phyloP scores from a whole-genome alignment of 1,140 invertebrate genomes.

The Callitettix versicolor region DNA sequence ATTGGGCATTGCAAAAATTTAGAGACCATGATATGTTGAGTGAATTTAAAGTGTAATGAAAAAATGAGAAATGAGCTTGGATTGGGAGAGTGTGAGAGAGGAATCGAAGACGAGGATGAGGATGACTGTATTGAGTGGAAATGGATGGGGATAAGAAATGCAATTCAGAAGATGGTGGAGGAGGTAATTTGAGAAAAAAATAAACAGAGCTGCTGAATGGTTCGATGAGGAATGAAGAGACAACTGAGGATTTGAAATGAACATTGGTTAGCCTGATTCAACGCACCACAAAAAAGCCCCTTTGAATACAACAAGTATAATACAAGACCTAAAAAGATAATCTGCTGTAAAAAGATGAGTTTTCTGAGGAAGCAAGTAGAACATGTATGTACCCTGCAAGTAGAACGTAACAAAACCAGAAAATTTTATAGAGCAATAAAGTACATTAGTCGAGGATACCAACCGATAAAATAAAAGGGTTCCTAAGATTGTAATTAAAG shows the following conservation, averaged over 20 bases:
- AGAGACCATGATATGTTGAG: background rate
- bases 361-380: constrained; percentile 11
- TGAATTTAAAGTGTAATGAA: background rate
- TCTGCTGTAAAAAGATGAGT: constrained; percentile 17
- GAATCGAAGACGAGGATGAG: too few species aligned
- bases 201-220: constrained; percentile 18
- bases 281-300: constrained; percentile 5
- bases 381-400: constrained; percentile 10
- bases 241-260: constrained; percentile 10
- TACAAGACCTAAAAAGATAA: constrained; percentile 13
- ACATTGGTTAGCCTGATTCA: background rate
- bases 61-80: background rate
- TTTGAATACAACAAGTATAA: constrained; percentile 6
- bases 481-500: too few species aligned
- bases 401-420: constrained; percentile 1
- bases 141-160: constrained; percentile 6
- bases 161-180: background rate
- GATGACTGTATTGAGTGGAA: constrained; percentile 1
- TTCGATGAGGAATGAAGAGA: constrained; percentile 17
- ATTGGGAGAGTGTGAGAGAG: too few species aligned
- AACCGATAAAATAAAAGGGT: too few species aligned
- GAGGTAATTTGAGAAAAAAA: constrained; percentile 3
- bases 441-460: constrained; percentile 15
- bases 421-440: constrained; percentile 16
- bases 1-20: background rate